Evolutionary conservation across 2,888 invertebrate genomes (phyloP).

Genomic region (Aproaerema taeniolella): DNA sequence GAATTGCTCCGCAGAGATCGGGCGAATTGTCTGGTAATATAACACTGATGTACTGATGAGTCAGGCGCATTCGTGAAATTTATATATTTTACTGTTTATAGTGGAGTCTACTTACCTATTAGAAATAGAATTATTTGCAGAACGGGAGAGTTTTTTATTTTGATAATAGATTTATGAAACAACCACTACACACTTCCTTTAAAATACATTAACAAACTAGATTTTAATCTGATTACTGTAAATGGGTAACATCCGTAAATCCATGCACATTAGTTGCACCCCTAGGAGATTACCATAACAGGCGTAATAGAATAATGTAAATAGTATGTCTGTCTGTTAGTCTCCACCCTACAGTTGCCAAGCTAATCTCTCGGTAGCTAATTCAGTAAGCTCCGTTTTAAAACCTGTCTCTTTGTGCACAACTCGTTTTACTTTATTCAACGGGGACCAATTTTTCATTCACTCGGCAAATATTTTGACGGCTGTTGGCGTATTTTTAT

Average conservation of each 20-base stretch:
- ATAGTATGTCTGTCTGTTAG: constrained; percentile 47
- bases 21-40: constrained; percentile 55
- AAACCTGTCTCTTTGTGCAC: constrained; percentile 55
- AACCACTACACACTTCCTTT: no score
- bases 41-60: constrained; percentile 41
- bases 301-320: constrained; percentile 69
- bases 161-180: background rate
- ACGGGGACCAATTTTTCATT: constrained; percentile 58
- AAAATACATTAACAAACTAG: no score
- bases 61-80: constrained; percentile 39
- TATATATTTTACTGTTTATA: constrained; percentile 5
- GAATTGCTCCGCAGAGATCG: constrained; percentile 72
- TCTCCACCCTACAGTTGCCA: constrained; percentile 47
- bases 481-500: constrained; percentile 39
- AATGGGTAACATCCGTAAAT: no score
- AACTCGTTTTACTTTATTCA: constrained; percentile 47
- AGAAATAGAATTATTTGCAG: no score
- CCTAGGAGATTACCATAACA: constrained; percentile 63
- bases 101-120: no score
- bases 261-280: constrained; percentile 56
- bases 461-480: constrained; percentile 70
- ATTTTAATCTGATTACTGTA: no score
- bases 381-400: constrained; percentile 55
- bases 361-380: constrained; percentile 55
- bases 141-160: background rate